Conservation (phyloP, 2,797 vertebrate genomes). For the Champsocephalus gunnari region DNA sequence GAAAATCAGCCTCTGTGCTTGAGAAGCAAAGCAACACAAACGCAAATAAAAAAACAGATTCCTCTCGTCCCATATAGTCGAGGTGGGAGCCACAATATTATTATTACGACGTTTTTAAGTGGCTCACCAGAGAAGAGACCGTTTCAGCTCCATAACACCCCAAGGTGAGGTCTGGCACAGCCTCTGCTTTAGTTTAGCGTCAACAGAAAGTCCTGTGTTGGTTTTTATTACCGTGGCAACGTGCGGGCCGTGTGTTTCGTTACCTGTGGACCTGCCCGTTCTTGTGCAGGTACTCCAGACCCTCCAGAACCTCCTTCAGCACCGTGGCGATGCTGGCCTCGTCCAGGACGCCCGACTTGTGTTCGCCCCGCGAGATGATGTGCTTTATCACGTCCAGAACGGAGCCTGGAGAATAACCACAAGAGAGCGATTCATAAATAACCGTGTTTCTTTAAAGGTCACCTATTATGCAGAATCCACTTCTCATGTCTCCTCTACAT, state of each 20-base stretch:
- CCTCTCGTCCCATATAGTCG: neutral
- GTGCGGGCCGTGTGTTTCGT: neutral
- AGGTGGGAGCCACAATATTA: neutral
- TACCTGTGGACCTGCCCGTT: conserved; percentile 99
- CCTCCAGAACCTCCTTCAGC: conserved; percentile 94
- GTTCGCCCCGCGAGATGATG: conserved; percentile 95
- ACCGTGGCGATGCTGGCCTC: conserved; percentile 95
- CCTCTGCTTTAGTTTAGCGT: neutral
- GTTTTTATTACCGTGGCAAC: conserved; percentile 12
- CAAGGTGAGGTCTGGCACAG: conserved; percentile 41
- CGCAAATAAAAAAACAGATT: neutral
- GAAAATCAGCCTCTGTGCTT: neutral
- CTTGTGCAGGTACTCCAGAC: conserved; percentile 96
- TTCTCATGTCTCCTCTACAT: too few species aligned
- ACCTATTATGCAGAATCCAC: too few species aligned
- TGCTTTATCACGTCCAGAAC: conserved; percentile 98
- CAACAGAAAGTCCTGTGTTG: conserved; percentile 16
- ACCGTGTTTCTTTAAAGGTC: too few species aligned
- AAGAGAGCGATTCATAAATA: neutral
- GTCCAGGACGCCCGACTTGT: conserved; percentile 95
- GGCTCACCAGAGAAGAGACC: conserved; percentile 5
- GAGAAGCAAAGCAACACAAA: neutral
- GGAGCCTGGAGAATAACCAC: conserved; percentile 85
- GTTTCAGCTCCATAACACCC: conserved; percentile 39
- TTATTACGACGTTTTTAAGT: neutral